These are phyloP conservation scores for Drosophila ohnishii DNA, from an alignment of 1,140 invertebrate genomes.

Conservation along the genomic window DNA sequence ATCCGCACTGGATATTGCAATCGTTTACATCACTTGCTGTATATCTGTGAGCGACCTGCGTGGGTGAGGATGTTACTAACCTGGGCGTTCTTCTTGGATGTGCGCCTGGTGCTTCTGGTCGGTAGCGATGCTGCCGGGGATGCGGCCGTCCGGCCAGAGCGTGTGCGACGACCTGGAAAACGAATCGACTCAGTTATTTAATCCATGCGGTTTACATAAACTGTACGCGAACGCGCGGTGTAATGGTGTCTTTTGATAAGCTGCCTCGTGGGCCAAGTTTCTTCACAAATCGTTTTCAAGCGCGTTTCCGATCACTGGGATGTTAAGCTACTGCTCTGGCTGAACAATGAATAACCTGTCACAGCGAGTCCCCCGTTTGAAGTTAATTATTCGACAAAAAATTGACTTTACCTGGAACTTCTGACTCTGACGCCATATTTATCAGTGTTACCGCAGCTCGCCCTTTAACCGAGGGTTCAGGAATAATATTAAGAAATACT, in stretches of 20 bases:
- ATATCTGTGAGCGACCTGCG: neutral
- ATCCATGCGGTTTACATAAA: constrained; percentile 24
- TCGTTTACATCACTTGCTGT: constrained; percentile 65
- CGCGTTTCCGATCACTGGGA: neutral
- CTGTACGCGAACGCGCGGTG: constrained; percentile 20
- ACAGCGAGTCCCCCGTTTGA: neutral
- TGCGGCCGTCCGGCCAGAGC: constrained; percentile 69
- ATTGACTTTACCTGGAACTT: constrained; percentile 67
- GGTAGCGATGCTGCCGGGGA: constrained; percentile 34
- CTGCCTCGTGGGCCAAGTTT: constrained; percentile 56
- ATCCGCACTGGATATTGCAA: constrained; percentile 66
- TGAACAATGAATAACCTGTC: constrained; percentile 11
- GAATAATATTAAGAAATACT: neutral
- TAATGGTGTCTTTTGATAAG: constrained; percentile 14
- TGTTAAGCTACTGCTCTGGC: neutral
- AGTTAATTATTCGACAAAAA: constrained; percentile 19
- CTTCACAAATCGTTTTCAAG: constrained; percentile 7
- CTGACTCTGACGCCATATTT: constrained; percentile 79
- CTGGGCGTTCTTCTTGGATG: constrained; percentile 65
- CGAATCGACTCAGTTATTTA: constrained; percentile 4
- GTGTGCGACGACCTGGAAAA: constrained; percentile 71
- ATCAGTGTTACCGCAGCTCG: constrained; percentile 11
- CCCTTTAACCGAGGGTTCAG: neutral
- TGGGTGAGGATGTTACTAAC: constrained; percentile 52
- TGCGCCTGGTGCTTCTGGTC: constrained; percentile 60